Base-by-base conservation (phyloP, 1,140 invertebrate genomes). In the Ptiloglossa arizonensis region DNA sequence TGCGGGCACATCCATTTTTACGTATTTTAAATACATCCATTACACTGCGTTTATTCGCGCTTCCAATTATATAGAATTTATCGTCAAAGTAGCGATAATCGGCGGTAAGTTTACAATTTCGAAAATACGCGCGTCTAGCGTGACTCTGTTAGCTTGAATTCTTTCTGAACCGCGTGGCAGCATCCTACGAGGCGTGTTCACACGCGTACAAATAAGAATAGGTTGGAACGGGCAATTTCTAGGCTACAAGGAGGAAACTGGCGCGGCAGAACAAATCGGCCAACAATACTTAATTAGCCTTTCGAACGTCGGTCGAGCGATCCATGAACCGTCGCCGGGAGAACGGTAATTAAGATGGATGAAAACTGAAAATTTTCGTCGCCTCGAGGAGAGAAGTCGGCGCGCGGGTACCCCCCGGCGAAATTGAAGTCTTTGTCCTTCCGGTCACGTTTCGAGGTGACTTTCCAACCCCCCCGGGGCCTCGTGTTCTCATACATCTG, bases 391-490 rank as follows among this genome's bases (percentile, higher is more conserved):
- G 17, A 11, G 35, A 59, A 59, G 17, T 19, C 1, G 9, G 22
- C 3, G 24, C 4, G 35, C 4, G 13, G 5, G 0, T 19, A 41
- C 52, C 66, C 50, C 3, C 15, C 17, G 56, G 29, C 46, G 70
- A 71, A 79, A 79, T 82, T 68, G 27, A 73, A 48, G 66, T 56
- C 52, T 62, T 89, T 88, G 70, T 85, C 64, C 78, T 81, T 78
- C 87, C 62, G 75, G 83, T 89, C 87, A 89, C 87, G 87, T 87
- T 78, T 85, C 63, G 73, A 68, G 60, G 77, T 82, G 81, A 82
- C 81, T 76, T 72, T 76, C 80, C 72, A 69, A 67, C 72, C 75
- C 70, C n/a, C 68, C 68, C 24, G 73, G 41, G 79, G 46, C 13
- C 64, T 60, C 60, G 71, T 67, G 62, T 66, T 82, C 81, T 81